These are phyloP conservation scores for Poeciliopsis infans DNA, from an alignment of 2,797 vertebrate genomes.

Conservation along the genomic window DNA sequence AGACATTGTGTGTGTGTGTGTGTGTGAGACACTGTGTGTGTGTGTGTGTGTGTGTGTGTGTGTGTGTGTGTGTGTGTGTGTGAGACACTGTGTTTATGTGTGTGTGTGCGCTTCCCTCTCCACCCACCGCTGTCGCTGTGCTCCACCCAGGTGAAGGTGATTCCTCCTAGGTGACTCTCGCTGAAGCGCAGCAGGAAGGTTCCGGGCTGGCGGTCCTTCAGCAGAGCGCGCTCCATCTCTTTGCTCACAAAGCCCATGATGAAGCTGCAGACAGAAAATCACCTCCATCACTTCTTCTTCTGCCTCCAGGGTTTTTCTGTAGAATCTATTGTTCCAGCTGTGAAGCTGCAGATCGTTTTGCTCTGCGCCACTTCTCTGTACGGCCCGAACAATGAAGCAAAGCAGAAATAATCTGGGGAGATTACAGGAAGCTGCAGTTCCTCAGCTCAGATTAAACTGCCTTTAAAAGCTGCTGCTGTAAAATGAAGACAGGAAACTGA, in stretches of 20 bases:
- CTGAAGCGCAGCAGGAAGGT: slow-evolving; percentile 96
- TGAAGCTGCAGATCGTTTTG: not conserved
- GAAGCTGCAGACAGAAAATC: slow-evolving; percentile 76
- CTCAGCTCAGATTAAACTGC: not conserved
- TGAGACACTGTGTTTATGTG: no score
- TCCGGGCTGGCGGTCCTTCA: slow-evolving; percentile 91
- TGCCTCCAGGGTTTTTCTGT: not conserved
- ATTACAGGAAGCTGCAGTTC: not conserved
- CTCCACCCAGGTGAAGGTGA: slow-evolving; percentile 98
- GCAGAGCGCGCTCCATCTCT: slow-evolving; percentile 90
- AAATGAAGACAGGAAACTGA: not conserved
- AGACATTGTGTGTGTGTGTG: no score
- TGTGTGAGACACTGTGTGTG: no score
- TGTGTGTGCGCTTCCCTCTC: not conserved
- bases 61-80: no score
- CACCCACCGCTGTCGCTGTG: slow-evolving; percentile 87
- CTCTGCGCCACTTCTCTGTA: not conserved
- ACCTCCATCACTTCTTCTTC: not conserved
- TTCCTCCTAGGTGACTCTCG: slow-evolving; percentile 95
- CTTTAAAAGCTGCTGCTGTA: not conserved
- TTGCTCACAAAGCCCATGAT: slow-evolving; percentile 98
- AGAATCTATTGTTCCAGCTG: not conserved
- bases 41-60: no score
- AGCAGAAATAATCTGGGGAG: not conserved
- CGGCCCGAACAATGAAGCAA: not conserved